phyloP scores from a whole-genome alignment of 2,113 vertebrate genomes.

The Misgurnus anguillicaudatus region DNA sequence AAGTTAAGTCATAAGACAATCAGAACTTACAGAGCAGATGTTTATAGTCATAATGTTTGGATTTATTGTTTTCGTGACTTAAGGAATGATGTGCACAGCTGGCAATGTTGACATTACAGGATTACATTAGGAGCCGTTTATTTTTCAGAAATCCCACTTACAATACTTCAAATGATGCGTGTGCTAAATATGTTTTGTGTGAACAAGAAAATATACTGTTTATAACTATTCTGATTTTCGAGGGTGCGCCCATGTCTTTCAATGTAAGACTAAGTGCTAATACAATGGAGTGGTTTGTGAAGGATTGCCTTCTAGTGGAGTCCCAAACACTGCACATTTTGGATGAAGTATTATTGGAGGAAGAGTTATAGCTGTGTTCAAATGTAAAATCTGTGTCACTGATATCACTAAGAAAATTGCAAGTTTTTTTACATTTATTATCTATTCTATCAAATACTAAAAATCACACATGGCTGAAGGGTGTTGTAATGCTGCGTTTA shows the following conservation, averaged over 20 bases:
- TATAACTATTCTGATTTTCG: neutral
- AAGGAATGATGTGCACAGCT: conserved; percentile 67
- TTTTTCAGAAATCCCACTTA: conserved; percentile 51
- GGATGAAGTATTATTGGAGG: no score
- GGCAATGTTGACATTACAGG: conserved; percentile 63
- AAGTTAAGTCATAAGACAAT: conserved; percentile 13
- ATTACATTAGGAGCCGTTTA: conserved; percentile 64
- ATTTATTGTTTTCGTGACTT: conserved; percentile 68
- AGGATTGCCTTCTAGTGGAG: neutral
- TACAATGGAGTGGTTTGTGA: neutral
- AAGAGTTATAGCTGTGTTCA: no score
- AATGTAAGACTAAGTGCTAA: neutral
- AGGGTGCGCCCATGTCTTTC: conserved; percentile 14
- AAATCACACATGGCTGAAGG: no score
- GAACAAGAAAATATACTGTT: neutral
- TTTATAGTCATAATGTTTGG: conserved; percentile 64
- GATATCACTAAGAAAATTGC: no score
- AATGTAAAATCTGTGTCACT: no score
- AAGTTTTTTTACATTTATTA: no score
- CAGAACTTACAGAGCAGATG: conserved; percentile 60
- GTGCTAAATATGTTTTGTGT: conserved; percentile 54
- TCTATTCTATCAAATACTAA: no score
- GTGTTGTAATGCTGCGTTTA: no score
- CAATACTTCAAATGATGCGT: conserved; percentile 47
- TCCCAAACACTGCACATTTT: neutral